Percentiles rank a stretch among this genome's conserved stretches.
Conservation (phyloP, 1,140 invertebrate genomes). For the Polypedilum pembai region DNA sequence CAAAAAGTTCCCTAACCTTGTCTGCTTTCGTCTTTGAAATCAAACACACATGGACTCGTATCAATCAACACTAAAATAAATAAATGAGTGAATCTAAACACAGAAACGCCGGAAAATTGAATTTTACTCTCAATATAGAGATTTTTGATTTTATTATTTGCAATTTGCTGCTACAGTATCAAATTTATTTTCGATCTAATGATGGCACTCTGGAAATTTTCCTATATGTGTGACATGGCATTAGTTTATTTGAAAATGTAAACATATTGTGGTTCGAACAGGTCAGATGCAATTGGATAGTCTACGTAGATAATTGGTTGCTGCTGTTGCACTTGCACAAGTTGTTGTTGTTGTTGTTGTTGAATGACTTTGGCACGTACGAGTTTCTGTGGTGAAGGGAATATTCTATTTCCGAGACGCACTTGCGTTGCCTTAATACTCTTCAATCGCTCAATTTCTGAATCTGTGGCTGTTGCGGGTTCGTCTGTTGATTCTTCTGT, state of each 20-base stretch:
- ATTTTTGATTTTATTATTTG: too few species aligned
- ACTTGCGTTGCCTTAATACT: neutral
- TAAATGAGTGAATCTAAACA: too few species aligned
- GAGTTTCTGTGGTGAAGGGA: neutral
- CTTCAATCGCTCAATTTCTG: neutral
- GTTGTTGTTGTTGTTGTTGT: neutral
- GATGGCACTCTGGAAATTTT: too few species aligned
- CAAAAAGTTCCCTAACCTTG: too few species aligned
- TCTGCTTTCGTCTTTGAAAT: too few species aligned
- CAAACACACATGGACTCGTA: too few species aligned
- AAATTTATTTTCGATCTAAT: too few species aligned
- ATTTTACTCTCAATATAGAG: too few species aligned
- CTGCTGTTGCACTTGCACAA: neutral
- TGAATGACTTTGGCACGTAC: neutral
- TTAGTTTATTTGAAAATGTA: conserved; percentile 13
- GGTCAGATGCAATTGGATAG: neutral
- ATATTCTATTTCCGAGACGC: neutral
- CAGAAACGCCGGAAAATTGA: too few species aligned
- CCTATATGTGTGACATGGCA: neutral
- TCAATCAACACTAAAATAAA: too few species aligned
- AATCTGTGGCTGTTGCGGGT: neutral
- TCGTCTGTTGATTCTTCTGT: neutral
- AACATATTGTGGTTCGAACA: neutral
- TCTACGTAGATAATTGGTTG: neutral
- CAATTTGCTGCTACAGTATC: too few species aligned